Conservation (phyloP, 2,113 vertebrate species). For the Albula glossodonta region DNA sequence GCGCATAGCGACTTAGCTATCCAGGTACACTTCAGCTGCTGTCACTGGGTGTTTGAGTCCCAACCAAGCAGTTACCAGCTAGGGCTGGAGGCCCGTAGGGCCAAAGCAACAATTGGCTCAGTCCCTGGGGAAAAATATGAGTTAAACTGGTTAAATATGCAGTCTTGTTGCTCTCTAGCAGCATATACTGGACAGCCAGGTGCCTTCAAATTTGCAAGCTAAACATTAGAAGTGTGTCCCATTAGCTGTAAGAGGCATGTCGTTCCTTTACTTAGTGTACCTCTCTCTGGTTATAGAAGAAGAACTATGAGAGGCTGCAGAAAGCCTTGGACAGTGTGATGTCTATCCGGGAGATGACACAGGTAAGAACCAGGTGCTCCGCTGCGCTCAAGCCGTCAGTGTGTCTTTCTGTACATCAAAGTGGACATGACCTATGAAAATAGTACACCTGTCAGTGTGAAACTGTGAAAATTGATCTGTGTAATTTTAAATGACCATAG, state of each 20-base stretch:
- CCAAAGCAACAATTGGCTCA: too few relatives aligned
- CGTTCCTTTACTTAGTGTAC: conserved; percentile 43
- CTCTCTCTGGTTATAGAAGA: conserved; percentile 79
- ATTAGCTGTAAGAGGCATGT: background rate
- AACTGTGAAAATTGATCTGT: too few relatives aligned
- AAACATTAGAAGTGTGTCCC: background rate
- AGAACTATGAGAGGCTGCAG: conserved; percentile 98
- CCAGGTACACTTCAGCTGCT: background rate
- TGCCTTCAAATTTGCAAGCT: background rate
- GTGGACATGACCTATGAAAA: background rate
- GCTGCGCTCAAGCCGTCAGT: background rate
- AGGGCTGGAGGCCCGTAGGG: too few relatives aligned
- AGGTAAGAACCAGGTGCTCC: conserved; percentile 71
- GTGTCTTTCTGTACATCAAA: background rate
- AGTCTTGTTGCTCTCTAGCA: too few relatives aligned
- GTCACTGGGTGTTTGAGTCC: too few relatives aligned
- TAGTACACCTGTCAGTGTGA: background rate
- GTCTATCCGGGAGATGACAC: conserved; percentile 99
- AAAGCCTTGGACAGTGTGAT: conserved; percentile 98
- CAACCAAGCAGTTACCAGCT: too few relatives aligned
- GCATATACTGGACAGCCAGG: too few relatives aligned
- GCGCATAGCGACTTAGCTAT: background rate
- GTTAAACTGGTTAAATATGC: too few relatives aligned
- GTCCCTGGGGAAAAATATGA: too few relatives aligned
- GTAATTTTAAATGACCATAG: too few relatives aligned